Conservation (phyloP, 1,140 invertebrate species). For the Drosophila cardini region DNA sequence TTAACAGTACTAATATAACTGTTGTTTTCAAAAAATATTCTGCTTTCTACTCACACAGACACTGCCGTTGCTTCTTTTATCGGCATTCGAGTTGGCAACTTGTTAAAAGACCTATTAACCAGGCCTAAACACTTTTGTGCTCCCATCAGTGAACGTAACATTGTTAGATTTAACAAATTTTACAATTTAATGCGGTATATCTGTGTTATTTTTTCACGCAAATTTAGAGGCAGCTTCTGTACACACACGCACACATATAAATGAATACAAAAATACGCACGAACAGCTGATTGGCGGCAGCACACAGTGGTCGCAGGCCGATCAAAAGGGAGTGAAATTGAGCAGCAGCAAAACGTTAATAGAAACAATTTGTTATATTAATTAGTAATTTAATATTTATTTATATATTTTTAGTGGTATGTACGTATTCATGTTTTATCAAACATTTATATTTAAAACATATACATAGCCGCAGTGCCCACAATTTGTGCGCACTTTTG, state of each 20-base stretch:
- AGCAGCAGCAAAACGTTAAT: background rate
- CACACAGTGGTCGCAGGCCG: constrained; percentile 11
- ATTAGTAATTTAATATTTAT: background rate
- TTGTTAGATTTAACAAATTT: constrained; percentile 23
- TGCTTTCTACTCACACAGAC: constrained; percentile 31
- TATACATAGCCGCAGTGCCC: no score
- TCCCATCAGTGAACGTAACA: constrained; percentile 55
- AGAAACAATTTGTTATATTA: background rate
- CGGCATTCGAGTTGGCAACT: background rate
- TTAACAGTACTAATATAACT: background rate
- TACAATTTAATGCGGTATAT: background rate
- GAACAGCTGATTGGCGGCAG: constrained; percentile 31
- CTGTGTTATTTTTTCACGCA: background rate
- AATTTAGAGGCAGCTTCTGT: background rate
- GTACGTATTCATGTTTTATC: no score
- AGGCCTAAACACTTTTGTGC: constrained; percentile 46
- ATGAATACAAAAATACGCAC: constrained; percentile 1
- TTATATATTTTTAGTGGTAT: background rate
- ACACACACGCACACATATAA: background rate
- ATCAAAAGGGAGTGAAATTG: background rate
- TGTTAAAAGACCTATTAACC: constrained; percentile 1
- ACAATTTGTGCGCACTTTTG: no score
- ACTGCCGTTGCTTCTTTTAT: constrained; percentile 10
- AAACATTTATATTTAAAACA: no score
- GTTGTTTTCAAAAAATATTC: background rate